Evolutionary conservation across 92 coral and sea anemone genomes (phyloP).

Genomic region (Palythoa caribaeorum): DNA sequence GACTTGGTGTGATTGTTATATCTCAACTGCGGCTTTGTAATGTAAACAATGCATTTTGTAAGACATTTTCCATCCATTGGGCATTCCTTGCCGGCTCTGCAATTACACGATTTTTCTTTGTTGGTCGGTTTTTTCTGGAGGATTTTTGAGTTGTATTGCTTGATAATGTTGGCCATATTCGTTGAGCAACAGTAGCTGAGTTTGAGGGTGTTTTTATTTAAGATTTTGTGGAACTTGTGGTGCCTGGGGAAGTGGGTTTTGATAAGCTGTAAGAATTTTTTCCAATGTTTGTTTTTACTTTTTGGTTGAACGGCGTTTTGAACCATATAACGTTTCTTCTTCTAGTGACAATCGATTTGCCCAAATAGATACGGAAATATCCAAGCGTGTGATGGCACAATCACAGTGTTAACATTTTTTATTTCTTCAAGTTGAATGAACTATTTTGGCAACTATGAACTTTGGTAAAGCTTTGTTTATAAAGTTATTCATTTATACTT

Average conservation of each 20-base stretch:
- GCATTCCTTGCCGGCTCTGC: conserved; percentile 43
- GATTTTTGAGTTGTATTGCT: conserved; percentile 19
- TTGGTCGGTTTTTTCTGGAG: background rate
- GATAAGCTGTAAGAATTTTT: background rate
- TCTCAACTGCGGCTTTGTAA: too few relatives aligned
- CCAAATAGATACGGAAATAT: too few relatives aligned
- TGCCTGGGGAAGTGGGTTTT: conserved; percentile 28
- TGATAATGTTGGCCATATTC: conserved; percentile 10
- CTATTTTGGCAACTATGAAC: too few relatives aligned
- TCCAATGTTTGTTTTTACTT: background rate
- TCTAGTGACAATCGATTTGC: too few relatives aligned
- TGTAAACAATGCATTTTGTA: background rate
- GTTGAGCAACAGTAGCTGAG: conserved; percentile 14
- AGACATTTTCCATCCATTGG: conserved; percentile 48
- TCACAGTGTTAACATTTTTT: too few relatives aligned
- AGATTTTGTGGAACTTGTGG: conserved; percentile 6
- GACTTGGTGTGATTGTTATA: too few relatives aligned
- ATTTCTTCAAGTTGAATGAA: too few relatives aligned
- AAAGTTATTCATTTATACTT: too few relatives aligned
- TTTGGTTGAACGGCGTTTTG: too few relatives aligned
- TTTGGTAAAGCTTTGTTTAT: too few relatives aligned
- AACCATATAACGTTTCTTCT: too few relatives aligned
- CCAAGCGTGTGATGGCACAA: too few relatives aligned
- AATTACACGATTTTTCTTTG: conserved; percentile 29
- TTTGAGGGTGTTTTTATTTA: background rate